Evolutionary conservation across 2,888 invertebrate genomes (phyloP), one percentile per base, ranked within the genome.

Genomic region (Maniola hyperantus): DNA sequence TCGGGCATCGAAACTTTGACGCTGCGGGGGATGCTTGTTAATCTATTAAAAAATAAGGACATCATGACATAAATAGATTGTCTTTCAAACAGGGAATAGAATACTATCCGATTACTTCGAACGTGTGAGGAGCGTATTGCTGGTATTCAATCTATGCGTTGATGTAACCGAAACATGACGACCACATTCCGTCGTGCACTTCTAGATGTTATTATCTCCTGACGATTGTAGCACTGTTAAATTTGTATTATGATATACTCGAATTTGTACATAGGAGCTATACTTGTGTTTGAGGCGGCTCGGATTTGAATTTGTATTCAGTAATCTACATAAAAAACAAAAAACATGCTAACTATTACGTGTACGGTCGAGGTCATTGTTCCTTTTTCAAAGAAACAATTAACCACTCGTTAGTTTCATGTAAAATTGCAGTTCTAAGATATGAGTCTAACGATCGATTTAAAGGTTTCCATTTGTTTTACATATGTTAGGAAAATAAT

Each of bases 41-140:
- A 89, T 92, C 92, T 92, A 92, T 91, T 87, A 91, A 91, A 91
- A 92, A 91, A 91, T 90, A 91, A 92, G 88, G 89, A 91, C 90
- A 88, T 89, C 84, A 87, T 87, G 91, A 90, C 91, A 90, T 80
- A 91, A 92, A 92, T 92, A 92, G 92, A 92, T 85, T 80, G 83
- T 83, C 81, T 88, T 87, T 86, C 79, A 80, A 83, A 82, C 75
- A 76, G 77, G 78, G 76, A 77, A 83, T 79, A 82, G 76, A 78
- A 82, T 79, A 79, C 77, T 75, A 74, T 81, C 77, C 80, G 83
- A 88, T 85, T 79, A 76, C 80, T 83, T 83, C 79, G 76, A 79
- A 71, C 67, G 71, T 74, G 75, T 74, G 72, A 75, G 72, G 67
- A 70, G 59, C 65, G 61, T 65, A 68, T 83, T 83, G 81, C 78